Base-by-base conservation (phyloP, 2,797 vertebrate species). In the Coracias cyanogaster region DNA sequence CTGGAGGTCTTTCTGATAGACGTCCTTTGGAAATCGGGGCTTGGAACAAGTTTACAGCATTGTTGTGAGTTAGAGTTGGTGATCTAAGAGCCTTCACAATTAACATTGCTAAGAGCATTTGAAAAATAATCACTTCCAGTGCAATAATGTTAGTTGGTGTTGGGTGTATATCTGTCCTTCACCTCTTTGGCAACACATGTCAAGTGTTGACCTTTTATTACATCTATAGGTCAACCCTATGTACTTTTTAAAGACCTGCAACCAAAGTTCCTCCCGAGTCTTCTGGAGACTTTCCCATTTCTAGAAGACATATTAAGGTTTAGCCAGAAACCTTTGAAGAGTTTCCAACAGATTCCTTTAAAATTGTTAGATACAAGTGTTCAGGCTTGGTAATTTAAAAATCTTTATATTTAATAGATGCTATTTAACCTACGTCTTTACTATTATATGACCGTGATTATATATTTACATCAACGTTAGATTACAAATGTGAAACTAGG, bases 381-480 rank as follows among this genome's bases (percentile, higher is more conserved):
- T 91, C 88, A 79, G 70, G 74, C 16, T 76, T 51, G n/a, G 8
- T 91, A 69, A 80, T 95, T 89, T 69, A 6, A 89, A 91, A 74
- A 80, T 81, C 71, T 89, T 84, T 76, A 37, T 72, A 66, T 80
- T 86, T 91, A 91, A 71, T 64, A 91, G 82, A 65, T 78, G 54
- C 60, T 87, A 28, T 78, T 86, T 89, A 94, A 80, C 72, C 60
- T 61, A 43, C 49, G 74, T 57, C 72, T 91, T 83, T 61, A 26
- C 43, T 90, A 33, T 74, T 76, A 9, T 12, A 6, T 62, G 79
- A 66, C 66, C 76, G 89, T 78, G 51, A 55, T 93, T 65, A 69
- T 70, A 33, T 93, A 67, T 89, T 90, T 94, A 72, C 85, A 80
- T 91, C 72, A 69, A 48, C 39, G 51, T 87, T 88, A 82, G 82